Evolutionary conservation across 2,797 vertebrate genomes (phyloP).

Genomic region (Dromococcyx pavoninus): DNA sequence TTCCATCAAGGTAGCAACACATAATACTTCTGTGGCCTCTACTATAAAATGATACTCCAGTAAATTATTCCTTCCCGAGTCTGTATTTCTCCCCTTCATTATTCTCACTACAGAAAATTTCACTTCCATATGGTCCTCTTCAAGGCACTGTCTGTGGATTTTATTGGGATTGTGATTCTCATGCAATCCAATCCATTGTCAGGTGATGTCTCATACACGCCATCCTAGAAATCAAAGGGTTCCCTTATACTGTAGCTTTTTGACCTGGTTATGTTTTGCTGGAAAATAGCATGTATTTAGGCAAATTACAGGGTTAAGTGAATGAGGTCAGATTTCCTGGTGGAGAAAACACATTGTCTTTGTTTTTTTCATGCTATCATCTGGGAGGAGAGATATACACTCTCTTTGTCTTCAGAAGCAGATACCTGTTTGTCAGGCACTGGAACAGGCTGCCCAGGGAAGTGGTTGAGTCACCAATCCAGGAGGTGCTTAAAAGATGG

Average conservation of each 20-base stretch:
- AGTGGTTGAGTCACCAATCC: too few relatives aligned
- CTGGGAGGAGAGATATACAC: rapidly evolving
- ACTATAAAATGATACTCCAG: neutral
- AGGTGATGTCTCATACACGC: neutral
- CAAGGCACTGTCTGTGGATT: neutral
- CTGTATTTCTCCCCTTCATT: neutral
- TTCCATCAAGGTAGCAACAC: neutral
- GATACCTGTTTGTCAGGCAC: too few relatives aligned
- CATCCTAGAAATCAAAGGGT: neutral
- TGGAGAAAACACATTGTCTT: neutral
- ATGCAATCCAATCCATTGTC: neutral
- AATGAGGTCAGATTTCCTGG: neutral
- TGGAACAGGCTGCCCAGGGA: too few relatives aligned
- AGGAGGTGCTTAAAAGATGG: too few relatives aligned
- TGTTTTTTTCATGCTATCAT: neutral
- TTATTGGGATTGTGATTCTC: neutral
- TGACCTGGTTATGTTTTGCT: rapidly evolving
- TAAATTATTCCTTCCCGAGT: neutral
- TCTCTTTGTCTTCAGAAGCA: neutral
- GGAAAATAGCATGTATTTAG: neutral
- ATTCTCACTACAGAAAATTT: neutral
- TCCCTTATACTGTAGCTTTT: neutral
- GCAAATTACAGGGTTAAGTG: neutral
- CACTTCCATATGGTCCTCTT: neutral
- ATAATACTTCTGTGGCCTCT: neutral